Percentiles rank a stretch among this genome's conserved stretches.
These are phyloP conservation scores for Probaryconus sp. DNA, from an alignment of 1,140 invertebrate species.

Conservation along the genomic window DNA sequence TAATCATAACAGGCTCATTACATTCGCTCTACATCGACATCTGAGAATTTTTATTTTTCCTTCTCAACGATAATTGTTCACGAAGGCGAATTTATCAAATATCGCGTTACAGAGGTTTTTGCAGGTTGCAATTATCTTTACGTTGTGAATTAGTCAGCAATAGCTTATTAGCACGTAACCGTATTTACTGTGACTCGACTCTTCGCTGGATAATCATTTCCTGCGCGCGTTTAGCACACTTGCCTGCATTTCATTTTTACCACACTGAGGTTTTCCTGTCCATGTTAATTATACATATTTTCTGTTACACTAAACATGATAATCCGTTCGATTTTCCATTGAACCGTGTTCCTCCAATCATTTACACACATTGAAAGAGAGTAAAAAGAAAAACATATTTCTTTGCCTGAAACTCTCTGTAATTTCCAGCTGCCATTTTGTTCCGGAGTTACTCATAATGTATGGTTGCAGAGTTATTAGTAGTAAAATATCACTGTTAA, in stretches of 20 bases:
- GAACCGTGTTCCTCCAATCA: constrained; percentile 32
- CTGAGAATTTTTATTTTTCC: no score
- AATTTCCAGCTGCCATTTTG: constrained; percentile 48
- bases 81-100: constrained; percentile 43
- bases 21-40: constrained; percentile 10
- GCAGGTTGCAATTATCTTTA: constrained; percentile 30
- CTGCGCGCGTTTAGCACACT: constrained; percentile 62
- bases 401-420: constrained; percentile 34
- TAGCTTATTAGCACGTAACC: constrained; percentile 61
- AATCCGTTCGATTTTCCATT: constrained; percentile 38
- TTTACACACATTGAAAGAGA: constrained; percentile 41
- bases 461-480: not conserved
- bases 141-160: constrained; percentile 52
- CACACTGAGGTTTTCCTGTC: constrained; percentile 46
- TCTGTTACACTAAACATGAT: constrained; percentile 36
- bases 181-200: constrained; percentile 55
- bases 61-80: constrained; percentile 10
- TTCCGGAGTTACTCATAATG: constrained; percentile 7
- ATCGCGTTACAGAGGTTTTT: constrained; percentile 35
- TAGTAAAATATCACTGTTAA: constrained; percentile 25
- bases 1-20: constrained; percentile 20
- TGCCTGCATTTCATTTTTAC: constrained; percentile 60
- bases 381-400: no score
- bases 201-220: constrained; percentile 60
- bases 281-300: constrained; percentile 49